Percentiles rank a stretch among this genome's conserved stretches.
Conservation (phyloP, 2,797 vertebrate genomes). For the Thalassophryne amazonica region DNA sequence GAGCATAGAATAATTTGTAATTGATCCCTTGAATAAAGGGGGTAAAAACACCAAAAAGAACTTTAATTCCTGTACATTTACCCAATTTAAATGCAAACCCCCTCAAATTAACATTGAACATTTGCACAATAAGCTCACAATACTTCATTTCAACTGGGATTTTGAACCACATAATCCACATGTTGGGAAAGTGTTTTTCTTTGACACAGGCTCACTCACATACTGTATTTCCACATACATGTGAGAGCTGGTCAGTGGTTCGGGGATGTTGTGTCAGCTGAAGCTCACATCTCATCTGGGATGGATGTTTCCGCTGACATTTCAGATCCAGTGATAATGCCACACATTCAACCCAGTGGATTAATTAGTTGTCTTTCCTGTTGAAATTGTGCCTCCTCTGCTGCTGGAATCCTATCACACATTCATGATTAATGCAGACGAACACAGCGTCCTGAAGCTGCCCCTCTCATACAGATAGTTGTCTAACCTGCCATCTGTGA, state of each 20-base stretch:
- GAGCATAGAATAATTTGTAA: no score
- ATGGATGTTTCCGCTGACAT: not conserved
- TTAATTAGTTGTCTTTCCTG: conserved; percentile 5
- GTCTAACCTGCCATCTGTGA: conserved; percentile 15
- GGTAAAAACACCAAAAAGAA: no score
- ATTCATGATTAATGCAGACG: conserved; percentile 45
- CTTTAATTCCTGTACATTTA: no score
- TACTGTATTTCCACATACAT: no score
- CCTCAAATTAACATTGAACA: no score
- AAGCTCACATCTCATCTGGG: not conserved
- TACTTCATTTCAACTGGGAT: no score
- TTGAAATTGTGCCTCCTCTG: conserved; percentile 4
- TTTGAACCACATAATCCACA: no score
- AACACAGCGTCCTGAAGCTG: not conserved
- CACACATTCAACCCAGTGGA: not conserved
- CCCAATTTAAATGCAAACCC: no score
- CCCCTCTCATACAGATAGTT: conserved; percentile 1
- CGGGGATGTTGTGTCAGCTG: not conserved
- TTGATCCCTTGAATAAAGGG: no score
- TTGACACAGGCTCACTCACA: not conserved
- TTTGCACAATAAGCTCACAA: no score
- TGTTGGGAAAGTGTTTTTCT: no score
- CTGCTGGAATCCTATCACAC: conserved; percentile 19
- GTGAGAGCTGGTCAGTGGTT: not conserved
- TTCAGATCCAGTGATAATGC: conserved; percentile 1